Percentiles rank a stretch among this genome's conserved stretches.
Evolutionary conservation across 2,113 vertebrate genomes (phyloP).

Genomic region (Corydoras maculifer): DNA sequence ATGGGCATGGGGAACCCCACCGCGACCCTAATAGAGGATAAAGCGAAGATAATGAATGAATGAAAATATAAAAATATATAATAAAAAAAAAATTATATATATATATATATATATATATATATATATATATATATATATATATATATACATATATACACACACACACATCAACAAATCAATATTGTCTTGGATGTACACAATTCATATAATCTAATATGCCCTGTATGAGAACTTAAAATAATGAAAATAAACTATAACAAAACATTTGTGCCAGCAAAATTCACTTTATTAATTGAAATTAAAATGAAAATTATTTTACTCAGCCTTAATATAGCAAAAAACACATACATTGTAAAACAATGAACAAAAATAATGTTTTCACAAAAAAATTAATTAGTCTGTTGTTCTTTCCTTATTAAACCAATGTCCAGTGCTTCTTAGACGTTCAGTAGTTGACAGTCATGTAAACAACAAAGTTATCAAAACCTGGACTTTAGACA

Average conservation of each 20-base stretch:
- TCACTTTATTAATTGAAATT: conserved; percentile 57
- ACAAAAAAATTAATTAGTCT: not conserved
- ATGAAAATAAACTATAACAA: not conserved
- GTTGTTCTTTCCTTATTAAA: conserved; percentile 18
- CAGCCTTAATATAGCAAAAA: conserved; percentile 55
- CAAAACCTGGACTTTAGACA: not conserved
- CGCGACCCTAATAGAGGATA: too few relatives aligned
- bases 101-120: too few relatives aligned
- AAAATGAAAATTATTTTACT: conserved; percentile 39
- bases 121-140: too few relatives aligned
- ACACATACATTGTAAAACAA: conserved; percentile 43
- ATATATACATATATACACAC: too few relatives aligned
- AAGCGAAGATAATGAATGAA: too few relatives aligned
- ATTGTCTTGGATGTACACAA: too few relatives aligned
- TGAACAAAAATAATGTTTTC: conserved; percentile 36
- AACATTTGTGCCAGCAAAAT: conserved; percentile 42
- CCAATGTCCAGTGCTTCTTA: conserved; percentile 51
- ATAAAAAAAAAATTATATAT: too few relatives aligned
- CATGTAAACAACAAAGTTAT: not conserved
- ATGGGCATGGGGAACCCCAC: too few relatives aligned
- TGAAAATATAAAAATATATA: too few relatives aligned
- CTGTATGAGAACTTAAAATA: too few relatives aligned
- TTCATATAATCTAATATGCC: too few relatives aligned
- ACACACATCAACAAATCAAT: too few relatives aligned
- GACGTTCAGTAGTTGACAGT: not conserved